Base-by-base conservation (phyloP, 2,888 invertebrate species). In the Hyalella azteca region DNA sequence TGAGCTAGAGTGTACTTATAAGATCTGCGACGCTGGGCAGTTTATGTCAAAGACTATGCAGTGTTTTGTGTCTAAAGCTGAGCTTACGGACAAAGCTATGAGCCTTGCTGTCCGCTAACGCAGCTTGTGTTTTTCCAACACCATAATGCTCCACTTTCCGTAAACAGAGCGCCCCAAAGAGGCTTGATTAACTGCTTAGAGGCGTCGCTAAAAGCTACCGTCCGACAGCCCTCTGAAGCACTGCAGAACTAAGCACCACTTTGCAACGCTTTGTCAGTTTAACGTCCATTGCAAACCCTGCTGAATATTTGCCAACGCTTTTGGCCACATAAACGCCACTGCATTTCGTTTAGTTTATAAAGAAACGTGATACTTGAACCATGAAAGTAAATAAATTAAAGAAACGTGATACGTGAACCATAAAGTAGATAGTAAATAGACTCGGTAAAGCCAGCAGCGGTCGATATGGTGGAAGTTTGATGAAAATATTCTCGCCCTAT, bases 161-260 rank as follows among this genome's bases (percentile, higher is more conserved):
- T 15, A 36, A 66, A 66, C 66, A 66, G 29, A 19, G 36, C 66
- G 7, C 29, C 3, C 66, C 66, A 66, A 36, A 66, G 66, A 66
- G 66, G 66, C 66, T 66, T 66, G 66, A 66, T 66, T 66, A 66
- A 66, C 66, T 66, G 66, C 29, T 66, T 66, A 66, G 36, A 5
- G 36, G 29, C 36, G 66, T 59, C 36, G 29, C 66, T 66, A 66
- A 66, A 66, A 66, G 66, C 66, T 66, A 36, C 66, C 36, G 66
- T 36, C 36, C 36, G 13, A 66, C 66, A 66, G 66, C 19, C 60
- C 66, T 32, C 29, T 66, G 36, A 7, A 7, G 66, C 39, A 36
- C 36, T n/a, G 19, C 36, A 19, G 36, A 66, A 66, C 32, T 36
- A 66, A 7, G n/a, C 9, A 15, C 66, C 32, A 11, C 36, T 66